Evolutionary conservation across 2,888 invertebrate genomes (phyloP), one percentile per base, ranked within the genome.

Genomic region (Euclidia mi): DNA sequence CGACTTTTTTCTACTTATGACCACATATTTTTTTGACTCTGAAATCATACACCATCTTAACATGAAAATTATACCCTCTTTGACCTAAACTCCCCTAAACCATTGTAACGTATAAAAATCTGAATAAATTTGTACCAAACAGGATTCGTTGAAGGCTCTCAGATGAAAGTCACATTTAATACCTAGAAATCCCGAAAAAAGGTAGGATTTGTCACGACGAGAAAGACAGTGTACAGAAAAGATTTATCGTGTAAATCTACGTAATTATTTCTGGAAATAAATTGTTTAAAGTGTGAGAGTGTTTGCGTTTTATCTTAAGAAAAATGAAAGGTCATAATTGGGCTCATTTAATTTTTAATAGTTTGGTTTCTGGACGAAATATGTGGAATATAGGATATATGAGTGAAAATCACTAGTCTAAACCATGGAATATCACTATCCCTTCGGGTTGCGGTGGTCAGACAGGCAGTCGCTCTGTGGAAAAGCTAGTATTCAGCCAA

Each of bases 131-230:
- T 35, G 14, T 7, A 55, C 45, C 37, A 44, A 48, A 50, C 35
- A 31, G 17, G 18, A 20, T 14, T 18, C 11, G 12, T 42, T 45
- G 35, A 55, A 53, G 17, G 46, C 38, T 44, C 47, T 56, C 55
- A 49, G 49, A 66, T 58, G 50, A 64, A 76, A 71, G 65, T 64
- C 67, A 60, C 18, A 46, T 46, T 53, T 77, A 78, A 77, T 77
- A 78, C 62, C n/a, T 12, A 11, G 29, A 31, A 63, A 69, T 64
- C 69, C 53, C 38, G 20, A 55, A 64, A 72, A 34, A 78, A 69
- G 58, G 69, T 62, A 14, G 70, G 67, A 74, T 78, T 78, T 71
- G 56, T 61, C 47, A 10, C 25, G 52, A 41, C 60, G 43, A 15
- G 38, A 55, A 48, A 50, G 37, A 56, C 51, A 48, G 43, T 56